A percentile compares a stretch with the other conserved stretches of the same genome.
phyloP scores from a whole-genome alignment of 2,797 vertebrate species.

The Catharus ustulatus region DNA sequence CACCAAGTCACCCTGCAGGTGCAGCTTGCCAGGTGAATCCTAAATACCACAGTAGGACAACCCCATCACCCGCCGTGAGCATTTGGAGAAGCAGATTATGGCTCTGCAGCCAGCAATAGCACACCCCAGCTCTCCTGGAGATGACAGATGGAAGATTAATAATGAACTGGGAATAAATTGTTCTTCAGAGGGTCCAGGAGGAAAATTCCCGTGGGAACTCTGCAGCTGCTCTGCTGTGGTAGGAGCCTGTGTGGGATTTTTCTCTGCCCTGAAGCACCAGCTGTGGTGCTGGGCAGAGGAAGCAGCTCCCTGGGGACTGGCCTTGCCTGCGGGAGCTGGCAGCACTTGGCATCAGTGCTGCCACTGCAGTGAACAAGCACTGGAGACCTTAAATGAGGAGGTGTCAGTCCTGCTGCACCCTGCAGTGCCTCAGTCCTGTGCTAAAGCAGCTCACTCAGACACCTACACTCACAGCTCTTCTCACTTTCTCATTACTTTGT shows the following conservation, averaged over 20 bases:
- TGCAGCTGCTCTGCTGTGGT: not conserved
- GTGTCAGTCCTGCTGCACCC: not conserved
- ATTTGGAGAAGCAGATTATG: not conserved
- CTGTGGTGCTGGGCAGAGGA: not conserved
- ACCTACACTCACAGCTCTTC: not conserved
- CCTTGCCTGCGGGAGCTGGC: not conserved
- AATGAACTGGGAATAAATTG: not conserved
- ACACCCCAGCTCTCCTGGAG: not conserved
- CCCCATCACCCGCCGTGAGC: not conserved
- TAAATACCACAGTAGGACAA: not conserved
- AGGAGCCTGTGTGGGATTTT: not conserved
- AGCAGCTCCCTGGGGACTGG: not conserved
- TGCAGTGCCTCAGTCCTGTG: not conserved
- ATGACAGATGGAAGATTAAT: not conserved
- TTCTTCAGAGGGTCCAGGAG: not conserved
- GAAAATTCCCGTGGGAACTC: not conserved
- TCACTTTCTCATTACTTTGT: slow-evolving; percentile 31
- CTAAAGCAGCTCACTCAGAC: not conserved
- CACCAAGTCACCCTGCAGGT: not conserved
- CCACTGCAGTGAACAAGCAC: not conserved
- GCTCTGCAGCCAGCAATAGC: not conserved
- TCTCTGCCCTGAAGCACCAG: not conserved
- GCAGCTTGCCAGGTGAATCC: not conserved
- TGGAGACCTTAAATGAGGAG: not conserved
- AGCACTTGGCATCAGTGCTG: not conserved